phyloP scores from a whole-genome alignment of 2,113 vertebrate genomes.

The Myodes glareolus region DNA sequence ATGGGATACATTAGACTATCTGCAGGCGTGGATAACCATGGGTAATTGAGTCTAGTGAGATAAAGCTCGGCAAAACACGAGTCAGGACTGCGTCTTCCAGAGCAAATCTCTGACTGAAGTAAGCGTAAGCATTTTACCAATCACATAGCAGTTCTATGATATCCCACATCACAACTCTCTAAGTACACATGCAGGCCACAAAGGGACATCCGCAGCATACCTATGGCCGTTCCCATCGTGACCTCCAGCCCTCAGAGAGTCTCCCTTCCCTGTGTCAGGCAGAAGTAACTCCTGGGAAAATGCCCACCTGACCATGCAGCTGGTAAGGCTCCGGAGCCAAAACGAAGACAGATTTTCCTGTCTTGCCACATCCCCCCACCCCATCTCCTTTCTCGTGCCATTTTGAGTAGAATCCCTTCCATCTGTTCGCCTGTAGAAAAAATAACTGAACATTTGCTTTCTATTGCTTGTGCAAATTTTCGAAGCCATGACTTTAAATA shows the following conservation, averaged over 20 bases:
- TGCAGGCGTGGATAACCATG: background rate
- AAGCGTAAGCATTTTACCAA: constrained; percentile 70
- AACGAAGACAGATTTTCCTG: constrained; percentile 53
- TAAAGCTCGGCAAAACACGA: constrained; percentile 58
- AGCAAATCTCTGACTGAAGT: constrained; percentile 65
- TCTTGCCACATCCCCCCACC: constrained; percentile 26
- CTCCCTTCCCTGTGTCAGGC: constrained; percentile 32
- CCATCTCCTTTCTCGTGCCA: constrained; percentile 5
- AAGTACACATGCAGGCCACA: background rate
- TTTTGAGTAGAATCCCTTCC: constrained; percentile 64
- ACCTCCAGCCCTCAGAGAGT: constrained; percentile 31
- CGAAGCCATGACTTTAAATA: constrained; percentile 3
- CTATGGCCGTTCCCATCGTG: constrained; percentile 40
- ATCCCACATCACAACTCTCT: constrained; percentile 49
- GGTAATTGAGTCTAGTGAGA: constrained; percentile 62
- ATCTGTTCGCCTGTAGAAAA: constrained; percentile 71
- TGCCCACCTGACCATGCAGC: constrained; percentile 61
- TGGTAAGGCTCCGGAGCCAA: constrained; percentile 45
- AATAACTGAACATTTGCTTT: constrained; percentile 71
- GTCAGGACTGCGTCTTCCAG: constrained; percentile 35
- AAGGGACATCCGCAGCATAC: constrained; percentile 47
- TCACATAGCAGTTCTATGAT: constrained; percentile 45
- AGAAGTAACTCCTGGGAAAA: constrained; percentile 65
- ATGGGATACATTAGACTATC: constrained; percentile 63
- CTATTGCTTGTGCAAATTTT: constrained; percentile 53